These are phyloP conservation scores for Cryptotis parvus DNA, from an alignment of 2,113 vertebrate species.

Conservation along the genomic window DNA sequence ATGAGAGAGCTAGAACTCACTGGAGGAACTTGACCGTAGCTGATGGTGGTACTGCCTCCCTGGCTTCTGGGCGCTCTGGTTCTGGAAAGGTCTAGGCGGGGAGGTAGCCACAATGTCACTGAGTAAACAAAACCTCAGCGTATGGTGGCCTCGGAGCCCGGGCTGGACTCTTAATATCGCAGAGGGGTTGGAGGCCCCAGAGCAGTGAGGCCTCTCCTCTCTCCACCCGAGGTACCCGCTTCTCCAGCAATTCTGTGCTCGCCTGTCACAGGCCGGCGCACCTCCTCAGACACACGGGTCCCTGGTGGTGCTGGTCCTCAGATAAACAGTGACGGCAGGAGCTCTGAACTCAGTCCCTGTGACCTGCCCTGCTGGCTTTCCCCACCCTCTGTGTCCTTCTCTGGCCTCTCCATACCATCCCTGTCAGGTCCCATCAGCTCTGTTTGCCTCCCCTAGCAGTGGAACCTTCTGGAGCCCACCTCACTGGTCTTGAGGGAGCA, in stretches of 20 bases:
- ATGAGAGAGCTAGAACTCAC: too few relatives aligned
- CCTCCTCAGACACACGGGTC: background rate
- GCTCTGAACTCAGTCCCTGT: too few relatives aligned
- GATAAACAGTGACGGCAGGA: background rate
- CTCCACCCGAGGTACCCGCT: too few relatives aligned
- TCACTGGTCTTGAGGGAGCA: background rate
- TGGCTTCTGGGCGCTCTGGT: too few relatives aligned
- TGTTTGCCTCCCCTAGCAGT: background rate
- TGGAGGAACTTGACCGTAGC: too few relatives aligned
- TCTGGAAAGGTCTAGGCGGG: too few relatives aligned
- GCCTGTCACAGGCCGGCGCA: too few relatives aligned
- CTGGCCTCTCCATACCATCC: background rate
- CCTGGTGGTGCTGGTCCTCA: background rate
- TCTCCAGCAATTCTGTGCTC: background rate
- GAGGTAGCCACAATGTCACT: rapidly evolving
- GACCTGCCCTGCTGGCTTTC: background rate
- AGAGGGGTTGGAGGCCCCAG: background rate
- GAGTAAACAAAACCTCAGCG: background rate
- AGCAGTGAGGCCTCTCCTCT: too few relatives aligned
- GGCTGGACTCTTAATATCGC: background rate
- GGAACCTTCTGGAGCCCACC: background rate
- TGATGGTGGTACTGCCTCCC: too few relatives aligned
- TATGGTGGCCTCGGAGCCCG: rapidly evolving
- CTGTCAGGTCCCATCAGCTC: constrained; percentile 42
- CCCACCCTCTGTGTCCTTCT: background rate